A percentile compares a stretch with the other conserved stretches of the same genome.
Evolutionary conservation across 2,797 vertebrate species (phyloP).

Genomic region (Otolemur crassicaudatus): DNA sequence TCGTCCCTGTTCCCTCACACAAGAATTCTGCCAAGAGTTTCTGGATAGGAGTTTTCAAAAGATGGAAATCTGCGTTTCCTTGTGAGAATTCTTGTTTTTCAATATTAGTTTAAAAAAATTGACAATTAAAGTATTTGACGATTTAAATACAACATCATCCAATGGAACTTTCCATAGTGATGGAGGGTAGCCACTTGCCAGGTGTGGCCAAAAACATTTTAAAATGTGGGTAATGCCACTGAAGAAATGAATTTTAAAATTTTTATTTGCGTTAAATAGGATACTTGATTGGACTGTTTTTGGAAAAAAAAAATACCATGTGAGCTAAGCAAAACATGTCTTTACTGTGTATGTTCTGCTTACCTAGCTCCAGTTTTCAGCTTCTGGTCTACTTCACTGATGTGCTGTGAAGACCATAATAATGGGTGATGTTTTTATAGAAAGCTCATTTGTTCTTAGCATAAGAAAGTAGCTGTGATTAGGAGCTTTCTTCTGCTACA

Average conservation of each 20-base stretch:
- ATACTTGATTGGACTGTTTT: background rate
- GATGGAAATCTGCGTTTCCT: background rate
- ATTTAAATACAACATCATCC: background rate
- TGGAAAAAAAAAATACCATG: background rate
- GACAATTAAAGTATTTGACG: background rate
- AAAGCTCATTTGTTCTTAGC: background rate
- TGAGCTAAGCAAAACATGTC: background rate
- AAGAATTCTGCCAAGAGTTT: background rate
- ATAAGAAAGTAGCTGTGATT: background rate
- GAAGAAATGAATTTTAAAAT: background rate
- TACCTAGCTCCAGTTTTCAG: background rate
- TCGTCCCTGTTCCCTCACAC: background rate
- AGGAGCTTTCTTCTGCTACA: background rate
- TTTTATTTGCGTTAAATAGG: conserved; percentile 27
- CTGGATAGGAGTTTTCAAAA: background rate
- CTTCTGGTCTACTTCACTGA: background rate
- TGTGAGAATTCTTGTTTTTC: background rate
- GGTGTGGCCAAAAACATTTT: background rate
- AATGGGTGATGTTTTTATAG: background rate
- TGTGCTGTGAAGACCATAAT: background rate
- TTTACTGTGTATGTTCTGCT: background rate
- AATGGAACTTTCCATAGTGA: background rate
- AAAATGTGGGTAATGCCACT: background rate
- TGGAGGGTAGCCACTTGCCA: background rate
- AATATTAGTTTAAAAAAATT: background rate